Percentiles rank a stretch among this genome's conserved stretches.
Conservation (phyloP, 1,140 invertebrate species). For the Nasonia longicornis region DNA sequence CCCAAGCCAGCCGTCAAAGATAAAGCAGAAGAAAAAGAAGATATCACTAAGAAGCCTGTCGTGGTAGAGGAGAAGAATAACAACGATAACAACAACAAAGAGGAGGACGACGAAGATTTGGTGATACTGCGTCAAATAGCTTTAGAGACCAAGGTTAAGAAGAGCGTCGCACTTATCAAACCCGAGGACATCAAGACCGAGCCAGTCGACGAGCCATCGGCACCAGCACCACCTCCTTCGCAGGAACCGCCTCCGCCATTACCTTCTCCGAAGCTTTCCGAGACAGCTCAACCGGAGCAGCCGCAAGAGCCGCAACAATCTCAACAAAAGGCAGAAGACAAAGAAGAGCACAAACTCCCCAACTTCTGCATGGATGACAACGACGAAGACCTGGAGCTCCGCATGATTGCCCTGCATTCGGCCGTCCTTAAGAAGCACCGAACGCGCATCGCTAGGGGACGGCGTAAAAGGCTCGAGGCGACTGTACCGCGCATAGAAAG, state of each 20-base stretch:
- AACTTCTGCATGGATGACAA: slow-evolving; percentile 50
- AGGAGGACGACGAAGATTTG: slow-evolving; percentile 58
- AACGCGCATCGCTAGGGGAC: slow-evolving; percentile 52
- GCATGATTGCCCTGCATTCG: slow-evolving; percentile 63
- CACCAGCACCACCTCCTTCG: neutral
- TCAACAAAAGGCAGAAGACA: slow-evolving; percentile 22
- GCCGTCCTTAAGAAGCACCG: slow-evolving; percentile 62
- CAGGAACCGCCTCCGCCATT: neutral
- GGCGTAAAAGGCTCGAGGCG: slow-evolving; percentile 38
- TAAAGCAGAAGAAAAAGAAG: neutral
- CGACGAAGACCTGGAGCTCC: slow-evolving; percentile 59
- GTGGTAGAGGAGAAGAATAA: neutral
- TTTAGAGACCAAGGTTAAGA: slow-evolving; percentile 61
- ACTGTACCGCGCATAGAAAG: slow-evolving; percentile 51
- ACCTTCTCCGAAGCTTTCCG: too few relatives aligned
- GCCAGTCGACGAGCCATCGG: neutral
- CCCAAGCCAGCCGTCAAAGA: neutral
- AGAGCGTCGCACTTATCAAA: slow-evolving; percentile 15
- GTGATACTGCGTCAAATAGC: slow-evolving; percentile 59
- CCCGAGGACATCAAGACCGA: slow-evolving; percentile 13
- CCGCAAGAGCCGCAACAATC: neutral
- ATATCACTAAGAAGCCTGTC: neutral
- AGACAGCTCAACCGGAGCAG: neutral
- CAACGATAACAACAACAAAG: slow-evolving; percentile 34
- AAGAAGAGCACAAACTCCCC: neutral